Base-by-base conservation (phyloP, 2,888 invertebrate species). In the Malachius bipustulatus region DNA sequence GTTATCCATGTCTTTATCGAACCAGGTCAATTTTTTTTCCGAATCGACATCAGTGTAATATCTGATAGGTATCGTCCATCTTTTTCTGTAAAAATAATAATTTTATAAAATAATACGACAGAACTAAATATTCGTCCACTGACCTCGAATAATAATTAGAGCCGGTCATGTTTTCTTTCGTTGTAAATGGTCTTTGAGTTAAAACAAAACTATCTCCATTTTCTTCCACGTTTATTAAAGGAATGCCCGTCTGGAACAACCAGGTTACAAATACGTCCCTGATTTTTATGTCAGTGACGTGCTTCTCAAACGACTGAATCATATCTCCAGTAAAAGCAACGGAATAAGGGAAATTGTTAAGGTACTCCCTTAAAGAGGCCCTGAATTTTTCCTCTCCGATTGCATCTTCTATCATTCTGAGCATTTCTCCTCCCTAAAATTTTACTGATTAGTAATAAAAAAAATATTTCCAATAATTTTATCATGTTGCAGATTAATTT, bases 301-400 rank as follows among this genome's bases (percentile, higher is more conserved):
- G 6, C n/a, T 19, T 6, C n/a, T 19, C 24, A 8, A 19, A 8
- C n/a, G 24, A 8, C 6, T 19, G 6, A 8, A 19, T 19, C 24
- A 19, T 19, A n/a, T 19, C 24, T n/a, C 24, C 6, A 6, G 24
- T 19, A n/a, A n/a, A 8, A 19, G 24, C 24, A 6, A n/a, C 6
- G 6, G 6, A 8, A n/a, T 19, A 19, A 8, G 24, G n/a, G 24
- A 19, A 19, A 19, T 19, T 19, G 6, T 19, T 6, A 8, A 19
- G n/a, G 24, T 19, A 19, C 6, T 19, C n/a, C n/a, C 24, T 6
- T 8, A 19, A n/a, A 19, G 24, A 6, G 6, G 6, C 6, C n/a
- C n/a, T 6, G n/a, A 19, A n/a, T n/a, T 19, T 19, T 19, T 19
- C 24, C n/a, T 19, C 24, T 19, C 24, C 24, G n/a, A 19, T 19